A percentile compares a stretch with the other conserved stretches of the same genome.
phyloP scores from a whole-genome alignment of 2,888 invertebrate genomes.

The Diabrotica balteata region DNA sequence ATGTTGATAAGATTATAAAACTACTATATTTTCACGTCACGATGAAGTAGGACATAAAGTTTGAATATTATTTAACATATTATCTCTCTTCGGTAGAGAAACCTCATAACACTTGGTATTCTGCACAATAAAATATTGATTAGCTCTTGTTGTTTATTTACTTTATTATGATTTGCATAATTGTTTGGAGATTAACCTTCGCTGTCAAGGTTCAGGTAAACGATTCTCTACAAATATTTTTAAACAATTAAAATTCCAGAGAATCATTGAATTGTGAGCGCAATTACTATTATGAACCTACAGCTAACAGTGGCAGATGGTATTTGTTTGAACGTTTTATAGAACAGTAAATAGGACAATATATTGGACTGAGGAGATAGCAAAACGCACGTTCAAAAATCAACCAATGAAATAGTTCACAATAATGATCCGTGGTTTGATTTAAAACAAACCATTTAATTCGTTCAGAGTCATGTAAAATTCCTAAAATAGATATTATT shows the following conservation, averaged over 20 bases:
- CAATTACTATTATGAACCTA: neutral
- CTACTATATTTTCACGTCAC: too few relatives aligned
- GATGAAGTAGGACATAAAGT: slow-evolving; percentile 1
- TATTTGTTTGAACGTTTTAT: slow-evolving; percentile 20
- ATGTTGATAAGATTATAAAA: too few relatives aligned
- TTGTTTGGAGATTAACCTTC: slow-evolving; percentile 25
- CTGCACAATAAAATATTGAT: slow-evolving; percentile 9
- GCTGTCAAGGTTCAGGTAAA: slow-evolving; percentile 20
- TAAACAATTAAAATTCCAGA: slow-evolving; percentile 27
- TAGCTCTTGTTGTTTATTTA: slow-evolving; percentile 16
- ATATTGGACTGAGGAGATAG: too few relatives aligned
- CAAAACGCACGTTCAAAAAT: too few relatives aligned
- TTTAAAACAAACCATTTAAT: too few relatives aligned
- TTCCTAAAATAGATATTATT: too few relatives aligned
- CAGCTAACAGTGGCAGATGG: slow-evolving; percentile 12
- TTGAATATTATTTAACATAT: slow-evolving; percentile 12
- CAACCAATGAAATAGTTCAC: too few relatives aligned
- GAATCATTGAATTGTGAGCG: slow-evolving; percentile 19
- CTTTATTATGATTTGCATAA: slow-evolving; percentile 19
- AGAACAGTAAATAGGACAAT: neutral
- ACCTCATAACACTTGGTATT: slow-evolving; percentile 6
- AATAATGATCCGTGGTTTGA: too few relatives aligned
- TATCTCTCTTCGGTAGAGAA: neutral
- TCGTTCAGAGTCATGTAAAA: too few relatives aligned
- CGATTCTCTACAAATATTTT: slow-evolving; percentile 22